phyloP scores from a whole-genome alignment of 2,888 invertebrate species.

The Cephalotes varians region DNA sequence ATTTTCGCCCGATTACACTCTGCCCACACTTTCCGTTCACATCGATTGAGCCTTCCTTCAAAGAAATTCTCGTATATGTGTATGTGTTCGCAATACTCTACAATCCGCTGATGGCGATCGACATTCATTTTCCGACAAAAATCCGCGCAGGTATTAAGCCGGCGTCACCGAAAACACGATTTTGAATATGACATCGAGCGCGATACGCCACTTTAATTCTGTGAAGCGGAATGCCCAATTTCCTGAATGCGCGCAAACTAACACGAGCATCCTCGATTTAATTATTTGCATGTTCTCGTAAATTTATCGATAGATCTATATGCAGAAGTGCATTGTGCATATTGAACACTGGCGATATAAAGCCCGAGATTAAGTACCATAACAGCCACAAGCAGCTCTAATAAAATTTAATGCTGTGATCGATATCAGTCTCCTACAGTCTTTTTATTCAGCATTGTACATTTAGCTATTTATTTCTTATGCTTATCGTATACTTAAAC shows the following conservation, averaged over 20 bases:
- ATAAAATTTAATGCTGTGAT: slow-evolving; percentile 22
- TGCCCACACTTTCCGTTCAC: neutral
- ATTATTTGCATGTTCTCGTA: slow-evolving; percentile 43
- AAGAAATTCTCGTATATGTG: neutral
- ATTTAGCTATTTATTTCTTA: neutral
- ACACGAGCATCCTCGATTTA: slow-evolving; percentile 29
- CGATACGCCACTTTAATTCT: slow-evolving; percentile 26
- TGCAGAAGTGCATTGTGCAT: slow-evolving; percentile 39
- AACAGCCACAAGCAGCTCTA: slow-evolving; percentile 26
- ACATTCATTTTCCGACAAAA: neutral
- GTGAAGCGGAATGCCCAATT: slow-evolving; percentile 2
- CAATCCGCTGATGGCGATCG: neutral
- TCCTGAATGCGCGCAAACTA: slow-evolving; percentile 5
- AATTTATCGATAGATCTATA: slow-evolving; percentile 45
- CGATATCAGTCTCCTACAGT: neutral
- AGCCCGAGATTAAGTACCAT: slow-evolving; percentile 38
- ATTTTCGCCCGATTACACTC: slow-evolving; percentile 27
- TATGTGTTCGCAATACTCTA: neutral
- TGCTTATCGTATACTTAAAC: neutral
- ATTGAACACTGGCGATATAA: slow-evolving; percentile 24
- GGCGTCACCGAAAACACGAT: slow-evolving; percentile 12
- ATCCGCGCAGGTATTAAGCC: neutral
- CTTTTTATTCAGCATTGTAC: neutral
- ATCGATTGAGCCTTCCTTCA: slow-evolving; percentile 31
- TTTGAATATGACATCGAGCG: slow-evolving; percentile 15